Conservation (phyloP, 1,140 invertebrate genomes). For the Goniozus legneri region DNA sequence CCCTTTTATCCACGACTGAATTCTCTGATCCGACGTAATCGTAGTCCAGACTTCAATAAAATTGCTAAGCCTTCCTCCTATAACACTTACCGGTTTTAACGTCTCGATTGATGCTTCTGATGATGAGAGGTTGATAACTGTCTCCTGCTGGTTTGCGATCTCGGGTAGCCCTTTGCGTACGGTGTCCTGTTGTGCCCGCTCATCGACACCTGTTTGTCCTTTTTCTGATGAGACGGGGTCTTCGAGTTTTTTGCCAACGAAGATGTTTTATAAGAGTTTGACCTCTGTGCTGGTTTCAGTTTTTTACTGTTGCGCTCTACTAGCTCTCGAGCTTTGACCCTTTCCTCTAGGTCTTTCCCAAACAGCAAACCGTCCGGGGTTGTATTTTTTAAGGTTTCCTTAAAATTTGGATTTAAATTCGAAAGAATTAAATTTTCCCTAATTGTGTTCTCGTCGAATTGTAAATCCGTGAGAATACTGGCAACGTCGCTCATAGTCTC, state of each 20-base stretch:
- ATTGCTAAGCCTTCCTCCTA: not conserved
- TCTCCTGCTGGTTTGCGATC: not conserved
- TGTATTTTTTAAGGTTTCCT: not conserved
- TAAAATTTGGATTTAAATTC: not conserved
- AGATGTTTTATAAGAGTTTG: not conserved
- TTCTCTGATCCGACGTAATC: not conserved
- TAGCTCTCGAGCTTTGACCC: not conserved
- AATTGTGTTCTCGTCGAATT: not conserved
- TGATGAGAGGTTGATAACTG: not conserved
- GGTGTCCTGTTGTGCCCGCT: not conserved
- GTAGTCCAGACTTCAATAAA: not conserved
- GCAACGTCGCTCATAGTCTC: constrained; percentile 45
- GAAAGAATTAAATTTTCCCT: not conserved
- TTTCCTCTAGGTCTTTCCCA: not conserved
- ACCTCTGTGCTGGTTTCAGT: not conserved
- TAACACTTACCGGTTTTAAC: not conserved
- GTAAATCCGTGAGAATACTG: constrained; percentile 6
- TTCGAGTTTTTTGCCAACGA: constrained; percentile 5
- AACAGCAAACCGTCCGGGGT: constrained; percentile 1
- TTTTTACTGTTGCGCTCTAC: not conserved
- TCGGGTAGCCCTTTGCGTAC: not conserved
- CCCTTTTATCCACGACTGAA: not conserved
- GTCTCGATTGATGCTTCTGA: not conserved
- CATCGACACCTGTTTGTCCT: not conserved
- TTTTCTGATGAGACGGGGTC: not conserved